A percentile compares a stretch with the other conserved stretches of the same genome.
Evolutionary conservation across 2,888 invertebrate species (phyloP).

Genomic region (Dicranocentrus wangi): DNA sequence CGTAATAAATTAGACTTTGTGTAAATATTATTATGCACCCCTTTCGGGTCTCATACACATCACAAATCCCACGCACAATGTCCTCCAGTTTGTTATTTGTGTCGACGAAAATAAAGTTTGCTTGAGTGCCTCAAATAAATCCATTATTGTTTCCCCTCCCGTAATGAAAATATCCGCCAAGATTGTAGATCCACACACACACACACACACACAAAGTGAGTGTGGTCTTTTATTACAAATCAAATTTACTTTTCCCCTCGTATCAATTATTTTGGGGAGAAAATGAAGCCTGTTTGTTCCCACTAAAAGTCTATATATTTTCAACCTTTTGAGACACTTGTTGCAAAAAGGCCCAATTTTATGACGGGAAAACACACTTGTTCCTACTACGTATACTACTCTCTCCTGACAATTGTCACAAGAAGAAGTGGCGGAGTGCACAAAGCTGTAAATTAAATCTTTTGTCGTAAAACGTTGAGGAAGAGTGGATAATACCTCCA

Average conservation of each 20-base stretch:
- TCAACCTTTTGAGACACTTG: not conserved
- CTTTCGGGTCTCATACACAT: not conserved
- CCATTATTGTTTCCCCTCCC: too few relatives aligned
- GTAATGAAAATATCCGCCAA: too few relatives aligned
- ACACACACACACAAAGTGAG: too few relatives aligned
- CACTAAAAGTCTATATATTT: not conserved
- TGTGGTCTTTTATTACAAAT: too few relatives aligned
- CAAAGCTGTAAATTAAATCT: slow-evolving; percentile 20
- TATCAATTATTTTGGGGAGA: not conserved
- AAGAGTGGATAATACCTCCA: not conserved
- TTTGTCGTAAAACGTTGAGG: slow-evolving; percentile 10
- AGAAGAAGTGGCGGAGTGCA: not conserved
- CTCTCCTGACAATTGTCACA: too few relatives aligned
- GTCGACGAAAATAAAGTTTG: not conserved
- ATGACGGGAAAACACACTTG: not conserved
- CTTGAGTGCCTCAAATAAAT: not conserved
- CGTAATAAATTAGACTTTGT: not conserved
- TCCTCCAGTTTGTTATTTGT: not conserved
- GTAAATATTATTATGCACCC: not conserved
- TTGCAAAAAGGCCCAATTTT: not conserved
- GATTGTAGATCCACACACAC: too few relatives aligned
- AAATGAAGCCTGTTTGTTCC: not conserved
- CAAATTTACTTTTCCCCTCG: not conserved
- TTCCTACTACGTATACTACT: not conserved
- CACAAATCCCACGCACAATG: not conserved